phyloP scores from a whole-genome alignment of 1,140 invertebrate species.

The Calliopsis andreniformis region DNA sequence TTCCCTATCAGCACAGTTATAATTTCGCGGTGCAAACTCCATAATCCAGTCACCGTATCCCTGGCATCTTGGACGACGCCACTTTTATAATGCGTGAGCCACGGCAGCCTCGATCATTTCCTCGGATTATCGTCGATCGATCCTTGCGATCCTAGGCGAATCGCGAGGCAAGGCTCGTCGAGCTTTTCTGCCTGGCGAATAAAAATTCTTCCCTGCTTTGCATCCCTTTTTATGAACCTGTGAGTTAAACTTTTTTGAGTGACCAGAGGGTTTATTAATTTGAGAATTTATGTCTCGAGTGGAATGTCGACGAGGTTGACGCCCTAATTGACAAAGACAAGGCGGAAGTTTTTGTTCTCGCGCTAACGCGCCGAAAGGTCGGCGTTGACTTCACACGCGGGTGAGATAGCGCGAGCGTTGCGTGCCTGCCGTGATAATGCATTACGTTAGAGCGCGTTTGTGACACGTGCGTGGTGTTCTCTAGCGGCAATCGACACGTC shows the following conservation, averaged over 20 bases:
- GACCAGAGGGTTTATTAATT: no score
- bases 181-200: not conserved
- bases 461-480: not conserved
- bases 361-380: not conserved
- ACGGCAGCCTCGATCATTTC: constrained; percentile 66
- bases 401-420: constrained; percentile 1
- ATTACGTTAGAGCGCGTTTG: constrained; percentile 10
- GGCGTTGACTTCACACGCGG: not conserved
- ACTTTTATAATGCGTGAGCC: constrained; percentile 73
- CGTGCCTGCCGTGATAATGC: not conserved
- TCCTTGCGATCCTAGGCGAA: constrained; percentile 60
- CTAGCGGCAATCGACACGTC: not conserved
- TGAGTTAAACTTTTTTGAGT: no score
- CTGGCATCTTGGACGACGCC: constrained; percentile 66
- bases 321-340: not conserved
- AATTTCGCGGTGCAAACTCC: constrained; percentile 77
- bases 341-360: not conserved
- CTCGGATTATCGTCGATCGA: constrained; percentile 73
- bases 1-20: constrained; percentile 62
- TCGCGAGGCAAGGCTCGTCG: constrained; percentile 50
- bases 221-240: no score
- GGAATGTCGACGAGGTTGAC: not conserved
- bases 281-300: no score
- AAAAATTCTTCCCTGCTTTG: no score
- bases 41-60: constrained; percentile 76